Conservation (phyloP, 2,797 vertebrate genomes). For the Coreius guichenoti region DNA sequence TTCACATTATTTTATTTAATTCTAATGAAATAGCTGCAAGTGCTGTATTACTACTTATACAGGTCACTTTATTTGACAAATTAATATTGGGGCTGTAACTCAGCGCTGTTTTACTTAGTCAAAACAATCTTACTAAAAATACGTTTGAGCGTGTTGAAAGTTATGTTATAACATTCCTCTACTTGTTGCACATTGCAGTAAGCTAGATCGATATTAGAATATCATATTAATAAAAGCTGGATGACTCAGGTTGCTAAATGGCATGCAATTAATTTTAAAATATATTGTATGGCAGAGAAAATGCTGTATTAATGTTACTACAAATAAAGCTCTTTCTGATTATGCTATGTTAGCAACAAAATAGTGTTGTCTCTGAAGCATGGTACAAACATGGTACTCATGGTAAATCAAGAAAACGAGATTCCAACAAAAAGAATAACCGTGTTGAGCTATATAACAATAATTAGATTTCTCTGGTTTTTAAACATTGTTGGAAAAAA, state of each 20-base stretch:
- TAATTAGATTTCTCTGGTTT: not conserved
- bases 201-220: not conserved
- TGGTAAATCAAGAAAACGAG: not conserved
- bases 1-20: no score
- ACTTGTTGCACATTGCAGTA: no score
- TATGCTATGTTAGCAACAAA: not conserved
- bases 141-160: no score
- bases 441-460: not conserved
- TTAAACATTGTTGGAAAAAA: no score
- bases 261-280: not conserved
- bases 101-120: not conserved
- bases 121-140: no score
- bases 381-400: not conserved
- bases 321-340: not conserved
- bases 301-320: not conserved
- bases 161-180: no score
- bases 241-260: not conserved
- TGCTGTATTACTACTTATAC: no score
- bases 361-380: not conserved
- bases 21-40: no score
- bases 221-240: not conserved
- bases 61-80: not conserved
- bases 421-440: not conserved
- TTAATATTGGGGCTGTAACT: not conserved
- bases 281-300: not conserved